phyloP scores from a whole-genome alignment of 2,888 invertebrate genomes.

The Drosophila crucigera region DNA sequence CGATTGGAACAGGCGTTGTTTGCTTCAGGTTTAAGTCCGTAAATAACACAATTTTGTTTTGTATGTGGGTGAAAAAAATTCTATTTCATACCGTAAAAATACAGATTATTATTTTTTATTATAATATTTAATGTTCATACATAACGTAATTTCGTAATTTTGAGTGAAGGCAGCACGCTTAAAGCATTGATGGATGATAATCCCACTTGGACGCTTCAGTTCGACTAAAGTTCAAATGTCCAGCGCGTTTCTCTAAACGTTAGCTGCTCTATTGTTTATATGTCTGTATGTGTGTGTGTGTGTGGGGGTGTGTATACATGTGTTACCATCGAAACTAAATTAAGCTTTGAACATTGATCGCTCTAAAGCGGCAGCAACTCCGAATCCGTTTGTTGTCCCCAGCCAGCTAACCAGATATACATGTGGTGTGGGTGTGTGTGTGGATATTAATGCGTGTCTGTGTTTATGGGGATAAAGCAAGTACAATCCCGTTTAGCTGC shows the following conservation, averaged over 20 bases:
- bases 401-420: slow-evolving; percentile 4
- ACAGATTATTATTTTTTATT: slow-evolving; percentile 51
- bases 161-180: slow-evolving; percentile 59
- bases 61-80: slow-evolving; percentile 68
- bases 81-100: slow-evolving; percentile 66
- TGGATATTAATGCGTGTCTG: slow-evolving; percentile 7
- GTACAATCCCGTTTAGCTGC: slow-evolving; percentile 90
- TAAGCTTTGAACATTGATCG: slow-evolving; percentile 42
- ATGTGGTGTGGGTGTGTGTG: background rate
- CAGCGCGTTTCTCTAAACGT: background rate
- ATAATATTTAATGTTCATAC: slow-evolving; percentile 50
- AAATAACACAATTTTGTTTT: slow-evolving; percentile 13
- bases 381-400: slow-evolving; percentile 30
- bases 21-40: background rate
- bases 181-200: slow-evolving; percentile 1
- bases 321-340: slow-evolving; percentile 46
- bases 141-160: slow-evolving; percentile 70
- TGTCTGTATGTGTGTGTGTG: slow-evolving; percentile 8
- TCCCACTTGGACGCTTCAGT: slow-evolving; percentile 26
- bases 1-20: background rate
- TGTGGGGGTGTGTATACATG: slow-evolving; percentile 6
- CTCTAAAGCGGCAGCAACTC: slow-evolving; percentile 35
- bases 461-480: slow-evolving; percentile 10
- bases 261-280: slow-evolving; percentile 37
- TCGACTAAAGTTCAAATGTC: slow-evolving; percentile 30